These are phyloP conservation scores for Drosophila fulvimacula DNA, from an alignment of 2,888 invertebrate species.

Conservation along the genomic window DNA sequence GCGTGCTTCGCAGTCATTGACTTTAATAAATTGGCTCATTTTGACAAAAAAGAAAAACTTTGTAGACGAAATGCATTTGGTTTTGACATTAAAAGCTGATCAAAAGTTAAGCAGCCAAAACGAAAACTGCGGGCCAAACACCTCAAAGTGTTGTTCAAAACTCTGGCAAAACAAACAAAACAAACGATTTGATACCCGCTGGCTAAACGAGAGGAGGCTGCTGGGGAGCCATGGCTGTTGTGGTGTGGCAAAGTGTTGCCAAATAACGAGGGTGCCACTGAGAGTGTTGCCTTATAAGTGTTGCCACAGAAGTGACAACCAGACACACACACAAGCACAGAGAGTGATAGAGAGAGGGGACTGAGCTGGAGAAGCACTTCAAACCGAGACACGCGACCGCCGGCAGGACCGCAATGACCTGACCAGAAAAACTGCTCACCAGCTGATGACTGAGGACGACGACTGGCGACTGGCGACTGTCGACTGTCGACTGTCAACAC, in stretches of 20 bases:
- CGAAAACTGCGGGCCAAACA: conserved; percentile 46
- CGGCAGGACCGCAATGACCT: conserved; percentile 57
- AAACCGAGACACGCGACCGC: conserved; percentile 53
- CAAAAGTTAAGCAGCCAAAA: conserved; percentile 70
- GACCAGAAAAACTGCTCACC: conserved; percentile 52
- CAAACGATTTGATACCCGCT: conserved; percentile 38
- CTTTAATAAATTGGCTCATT: conserved; percentile 35
- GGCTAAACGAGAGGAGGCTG: neutral
- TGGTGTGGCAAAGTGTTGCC: conserved; percentile 39
- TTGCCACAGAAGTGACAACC: conserved; percentile 28
- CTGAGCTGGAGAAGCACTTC: conserved; percentile 32
- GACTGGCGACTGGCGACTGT: conserved; percentile 52
- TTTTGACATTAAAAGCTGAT: conserved; percentile 72
- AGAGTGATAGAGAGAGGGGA: neutral
- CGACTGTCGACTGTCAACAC: conserved; percentile 68
- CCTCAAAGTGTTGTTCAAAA: conserved; percentile 55
- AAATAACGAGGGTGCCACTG: conserved; percentile 55
- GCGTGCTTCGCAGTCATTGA: conserved; percentile 3
- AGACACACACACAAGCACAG: conserved; percentile 7
- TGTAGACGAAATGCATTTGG: conserved; percentile 71
- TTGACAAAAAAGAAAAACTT: conserved; percentile 53
- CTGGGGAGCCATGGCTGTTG: neutral
- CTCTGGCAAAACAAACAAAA: conserved; percentile 54
- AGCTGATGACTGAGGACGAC: conserved; percentile 56
- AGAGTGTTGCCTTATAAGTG: conserved; percentile 55